Evolutionary conservation across 2,113 vertebrate genomes (phyloP).

Genomic region (Hydropotes inermis): DNA sequence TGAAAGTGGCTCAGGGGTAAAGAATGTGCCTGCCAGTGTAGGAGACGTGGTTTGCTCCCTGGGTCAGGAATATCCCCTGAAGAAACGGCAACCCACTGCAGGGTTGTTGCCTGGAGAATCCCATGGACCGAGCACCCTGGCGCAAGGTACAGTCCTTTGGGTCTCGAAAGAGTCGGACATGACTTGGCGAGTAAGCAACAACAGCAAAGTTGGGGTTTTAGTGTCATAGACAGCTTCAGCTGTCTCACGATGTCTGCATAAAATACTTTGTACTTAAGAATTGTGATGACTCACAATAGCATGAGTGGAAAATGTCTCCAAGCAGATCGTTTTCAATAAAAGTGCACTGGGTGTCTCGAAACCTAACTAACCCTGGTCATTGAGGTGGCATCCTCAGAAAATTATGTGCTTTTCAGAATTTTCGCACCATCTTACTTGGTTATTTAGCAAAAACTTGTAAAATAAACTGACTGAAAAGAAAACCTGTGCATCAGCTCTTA

Average conservation of each 20-base stretch:
- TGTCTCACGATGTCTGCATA: neutral
- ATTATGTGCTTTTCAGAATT: neutral
- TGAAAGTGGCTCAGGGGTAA: neutral
- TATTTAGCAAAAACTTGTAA: neutral
- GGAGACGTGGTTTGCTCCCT: neutral
- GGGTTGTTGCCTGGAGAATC: neutral
- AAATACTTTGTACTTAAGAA: neutral
- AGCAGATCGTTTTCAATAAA: neutral
- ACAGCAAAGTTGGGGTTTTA: neutral
- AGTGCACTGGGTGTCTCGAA: neutral
- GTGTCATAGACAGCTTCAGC: neutral
- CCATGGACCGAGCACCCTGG: neutral
- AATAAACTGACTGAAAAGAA: neutral
- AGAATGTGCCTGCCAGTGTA: neutral
- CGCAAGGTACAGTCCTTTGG: fast-evolving
- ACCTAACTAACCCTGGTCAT: too few species aligned
- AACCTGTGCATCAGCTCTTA: neutral
- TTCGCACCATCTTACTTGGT: neutral
- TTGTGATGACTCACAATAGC: neutral
- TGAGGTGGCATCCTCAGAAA: neutral
- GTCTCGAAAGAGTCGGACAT: fast-evolving
- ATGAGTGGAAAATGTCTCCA: neutral
- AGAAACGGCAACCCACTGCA: neutral
- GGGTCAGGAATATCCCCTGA: neutral
- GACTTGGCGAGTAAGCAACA: fast-evolving